phyloP scores from a whole-genome alignment of 2,113 vertebrate species.

The Poecile atricapillus region DNA sequence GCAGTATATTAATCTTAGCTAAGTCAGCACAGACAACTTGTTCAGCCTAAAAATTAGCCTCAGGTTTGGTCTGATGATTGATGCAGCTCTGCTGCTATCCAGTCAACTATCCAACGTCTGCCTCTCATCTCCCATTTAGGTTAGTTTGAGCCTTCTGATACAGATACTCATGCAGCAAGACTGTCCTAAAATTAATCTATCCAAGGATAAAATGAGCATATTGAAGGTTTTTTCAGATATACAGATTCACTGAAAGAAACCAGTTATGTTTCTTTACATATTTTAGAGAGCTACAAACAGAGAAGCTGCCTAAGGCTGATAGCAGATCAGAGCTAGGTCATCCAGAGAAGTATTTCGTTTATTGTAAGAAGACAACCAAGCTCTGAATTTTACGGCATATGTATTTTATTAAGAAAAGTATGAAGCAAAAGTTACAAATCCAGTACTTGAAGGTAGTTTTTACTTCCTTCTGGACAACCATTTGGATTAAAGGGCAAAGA shows the following conservation, averaged over 20 bases:
- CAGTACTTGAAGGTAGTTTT: not conserved
- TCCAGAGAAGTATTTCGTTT: not conserved
- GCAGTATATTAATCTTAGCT: not conserved
- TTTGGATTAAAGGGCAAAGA: not conserved
- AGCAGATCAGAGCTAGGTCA: not conserved
- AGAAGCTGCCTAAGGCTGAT: not conserved
- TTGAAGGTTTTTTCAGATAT: not conserved
- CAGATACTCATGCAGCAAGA: not conserved
- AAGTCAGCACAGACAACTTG: not conserved
- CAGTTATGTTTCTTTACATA: not conserved
- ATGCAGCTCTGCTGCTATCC: not conserved
- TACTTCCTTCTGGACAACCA: not conserved
- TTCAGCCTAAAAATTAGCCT: not conserved
- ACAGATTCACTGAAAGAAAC: not conserved
- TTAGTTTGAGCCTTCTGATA: not conserved
- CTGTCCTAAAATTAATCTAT: not conserved
- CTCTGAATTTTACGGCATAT: not conserved
- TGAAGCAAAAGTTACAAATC: not conserved
- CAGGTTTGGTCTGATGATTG: not conserved
- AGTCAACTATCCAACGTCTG: not conserved
- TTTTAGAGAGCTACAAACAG: not conserved
- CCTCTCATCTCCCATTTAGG: not conserved
- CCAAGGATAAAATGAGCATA: not conserved
- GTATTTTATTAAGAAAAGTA: not conserved
- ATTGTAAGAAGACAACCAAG: not conserved